These are phyloP conservation scores for Luehdorfia chinensis DNA, from an alignment of 1,140 invertebrate genomes.

Conservation along the genomic window DNA sequence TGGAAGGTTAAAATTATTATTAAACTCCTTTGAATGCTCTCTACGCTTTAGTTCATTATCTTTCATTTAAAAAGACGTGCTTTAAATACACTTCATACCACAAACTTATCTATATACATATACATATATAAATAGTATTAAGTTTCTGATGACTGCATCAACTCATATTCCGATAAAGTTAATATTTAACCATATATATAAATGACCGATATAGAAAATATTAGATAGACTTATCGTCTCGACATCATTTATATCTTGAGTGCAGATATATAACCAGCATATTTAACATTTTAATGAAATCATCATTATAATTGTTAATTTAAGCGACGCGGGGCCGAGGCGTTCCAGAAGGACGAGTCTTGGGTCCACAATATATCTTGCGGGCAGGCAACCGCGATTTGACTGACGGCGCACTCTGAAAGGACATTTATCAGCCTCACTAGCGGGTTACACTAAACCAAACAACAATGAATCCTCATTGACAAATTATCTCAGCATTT, in stretches of 20 bases:
- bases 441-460: constrained; percentile 72
- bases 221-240: too few relatives aligned
- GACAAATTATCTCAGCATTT: constrained; percentile 71
- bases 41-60: too few relatives aligned
- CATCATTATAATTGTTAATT: constrained; percentile 47
- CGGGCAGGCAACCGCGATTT: constrained; percentile 71
- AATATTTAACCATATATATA: too few relatives aligned
- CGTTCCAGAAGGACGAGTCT: constrained; percentile 56
- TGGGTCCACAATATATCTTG: constrained; percentile 74
- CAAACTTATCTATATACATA: too few relatives aligned
- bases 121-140: too few relatives aligned
- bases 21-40: too few relatives aligned
- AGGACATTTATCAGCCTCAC: constrained; percentile 74
- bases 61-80: too few relatives aligned
- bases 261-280: constrained; percentile 19
- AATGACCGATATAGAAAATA: too few relatives aligned
- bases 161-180: too few relatives aligned
- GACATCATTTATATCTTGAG: not conserved
- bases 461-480: constrained; percentile 76
- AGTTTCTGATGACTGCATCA: too few relatives aligned
- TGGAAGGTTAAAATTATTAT: too few relatives aligned
- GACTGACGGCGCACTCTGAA: constrained; percentile 71
- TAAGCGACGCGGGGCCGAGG: constrained; percentile 39
- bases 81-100: too few relatives aligned
- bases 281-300: constrained; percentile 19